Evolutionary conservation across 2,797 vertebrate species (phyloP), one percentile per base, ranked within the genome.

Genomic region (Rhynchotus rufescens): DNA sequence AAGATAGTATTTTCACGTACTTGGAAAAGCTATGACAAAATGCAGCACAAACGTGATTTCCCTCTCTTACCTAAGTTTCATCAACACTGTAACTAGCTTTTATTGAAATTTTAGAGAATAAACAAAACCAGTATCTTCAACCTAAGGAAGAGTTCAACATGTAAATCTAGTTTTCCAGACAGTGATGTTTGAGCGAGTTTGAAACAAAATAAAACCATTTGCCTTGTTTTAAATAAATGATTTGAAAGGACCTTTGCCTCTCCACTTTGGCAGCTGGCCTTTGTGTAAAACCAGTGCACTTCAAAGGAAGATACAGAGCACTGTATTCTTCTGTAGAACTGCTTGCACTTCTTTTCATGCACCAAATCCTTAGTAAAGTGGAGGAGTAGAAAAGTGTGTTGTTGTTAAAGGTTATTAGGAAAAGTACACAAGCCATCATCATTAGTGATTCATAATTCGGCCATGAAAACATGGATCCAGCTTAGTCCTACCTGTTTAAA

Each of bases 361-460:
- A 2, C 36, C 30, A 52, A 86, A 94, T 64, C 12, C 49, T 61
- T 54, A 42, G 36, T 73, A 32, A 88, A 61, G 73, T 15, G 32
- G 19, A 80, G 38, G 5, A 28, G 36, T 87, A 80, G 51, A 2
- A 1, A 42, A 25, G 20, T 54, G 40, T 45, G 30, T 69, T 80
- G 69, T 57, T 92, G 59, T 69, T 88, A 34, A 42, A 64, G 32
- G n/a, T 71, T 90, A 92, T 89, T 92, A 83, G 61, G 65, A 77
- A 66, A 80, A 82, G 26, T 49, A 87, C 28, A 78, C 42, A 90
- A 90, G 47, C 12, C n/a, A 86, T 89, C 73, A 76, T 54, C 69
- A 74, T 95, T 79, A 90, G 73, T 56, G 25, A 38, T 62, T 91
- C 73, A 36, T 76, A 89, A 85, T 22, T 14, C 23, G 79, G 84